Conservation (phyloP, 2,888 invertebrate genomes). For the Pyrgus malvae region DNA sequence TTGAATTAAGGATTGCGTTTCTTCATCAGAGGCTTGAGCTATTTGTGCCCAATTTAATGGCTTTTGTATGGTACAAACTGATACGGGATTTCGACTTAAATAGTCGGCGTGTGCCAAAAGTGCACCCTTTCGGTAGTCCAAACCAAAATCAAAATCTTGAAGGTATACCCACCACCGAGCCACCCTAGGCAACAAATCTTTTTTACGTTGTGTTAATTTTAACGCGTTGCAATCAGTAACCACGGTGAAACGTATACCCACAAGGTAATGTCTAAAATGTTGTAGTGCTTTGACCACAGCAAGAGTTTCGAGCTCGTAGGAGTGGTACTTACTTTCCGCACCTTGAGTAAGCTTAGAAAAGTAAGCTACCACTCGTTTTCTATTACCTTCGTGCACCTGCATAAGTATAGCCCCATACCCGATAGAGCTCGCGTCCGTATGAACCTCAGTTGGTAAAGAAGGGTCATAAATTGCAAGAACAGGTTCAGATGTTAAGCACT, state of each 20-base stretch:
- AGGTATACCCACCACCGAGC: constrained; percentile 43
- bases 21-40: constrained; percentile 20
- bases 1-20: background rate
- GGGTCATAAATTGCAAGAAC: background rate
- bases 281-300: constrained; percentile 32
- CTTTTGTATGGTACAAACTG: background rate
- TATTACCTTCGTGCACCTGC: background rate
- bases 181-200: constrained; percentile 40
- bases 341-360: constrained; percentile 28
- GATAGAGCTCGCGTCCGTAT: background rate
- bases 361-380: background rate
- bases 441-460: background rate
- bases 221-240: constrained; percentile 44
- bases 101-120: background rate
- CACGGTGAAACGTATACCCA: constrained; percentile 28
- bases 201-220: constrained; percentile 37
- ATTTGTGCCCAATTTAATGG: constrained; percentile 28
- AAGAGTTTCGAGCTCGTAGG: constrained; percentile 31
- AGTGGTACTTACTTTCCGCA: constrained; percentile 29
- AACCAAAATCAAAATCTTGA: constrained; percentile 31
- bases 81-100: background rate
- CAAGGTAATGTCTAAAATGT: constrained; percentile 30
- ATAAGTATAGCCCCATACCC: background rate
- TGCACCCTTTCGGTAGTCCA: background rate
- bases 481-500: background rate